Evolutionary conservation across 2,113 vertebrate genomes (phyloP), one percentile per base, ranked within the genome.

Genomic region (Scomber colias): DNA sequence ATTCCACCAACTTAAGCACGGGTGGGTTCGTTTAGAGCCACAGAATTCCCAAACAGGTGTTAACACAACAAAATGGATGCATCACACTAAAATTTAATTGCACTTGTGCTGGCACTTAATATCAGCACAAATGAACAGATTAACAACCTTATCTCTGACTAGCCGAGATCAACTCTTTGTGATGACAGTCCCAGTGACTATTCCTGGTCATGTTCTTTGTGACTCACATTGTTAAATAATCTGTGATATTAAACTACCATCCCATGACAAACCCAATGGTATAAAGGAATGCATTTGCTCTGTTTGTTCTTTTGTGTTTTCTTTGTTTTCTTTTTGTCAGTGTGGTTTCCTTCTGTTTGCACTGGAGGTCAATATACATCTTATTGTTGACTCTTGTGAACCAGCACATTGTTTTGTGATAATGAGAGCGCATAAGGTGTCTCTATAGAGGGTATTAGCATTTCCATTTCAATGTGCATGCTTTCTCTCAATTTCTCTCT

Each of bases 391-490:
- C 78, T 80, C 15, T 31, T 48, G 54, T 21, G 15, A 31, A 44
- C 45, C 17, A 16, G 16, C 68, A 51, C 44, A 66, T 63, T 71
- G 64, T 83, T 81, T 78, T 66, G 17, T 67, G 54, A 66, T 86
- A 69, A 68, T 50, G 46, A 79, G 51, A 65, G 51, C 69, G 45
- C 24, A 27, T 44, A 63, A 27, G 44, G 55, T 78, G 69, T 75
- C 55, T 60, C 57, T 35, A 2, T 30, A 56, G 14, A 5, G 15
- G 68, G 31, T 56, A 59, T 57, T 56, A 69, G 24, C 45, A 67
- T 79, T 50, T 60, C 27, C 11, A 46, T 74, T 60, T 48, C 2
- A 70, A 69, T 40, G 13, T 9, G 14, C 2, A 17, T 10, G 3
- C 35, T 40, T 7, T 40, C 35, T 40, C 6, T 7, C 35, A 27